phyloP scores from a whole-genome alignment of 1,140 invertebrate species.

The Pseudomyrmex gracilis region DNA sequence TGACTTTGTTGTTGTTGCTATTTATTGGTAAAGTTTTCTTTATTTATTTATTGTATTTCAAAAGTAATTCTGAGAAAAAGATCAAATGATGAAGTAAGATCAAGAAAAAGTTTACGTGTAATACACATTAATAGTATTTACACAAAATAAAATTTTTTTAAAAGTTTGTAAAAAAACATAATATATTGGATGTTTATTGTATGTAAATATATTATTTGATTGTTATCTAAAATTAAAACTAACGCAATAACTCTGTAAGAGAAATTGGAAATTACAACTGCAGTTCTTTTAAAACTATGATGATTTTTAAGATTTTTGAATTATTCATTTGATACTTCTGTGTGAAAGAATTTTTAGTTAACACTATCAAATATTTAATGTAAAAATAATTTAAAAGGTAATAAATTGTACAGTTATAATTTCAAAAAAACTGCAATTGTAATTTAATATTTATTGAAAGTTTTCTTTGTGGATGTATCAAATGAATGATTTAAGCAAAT shows the following conservation, averaged over 20 bases:
- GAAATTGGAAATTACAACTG: no score
- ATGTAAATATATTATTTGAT: no score
- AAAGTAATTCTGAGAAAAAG: neutral
- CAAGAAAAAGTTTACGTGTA: neutral
- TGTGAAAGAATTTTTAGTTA: no score
- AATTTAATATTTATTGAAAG: neutral
- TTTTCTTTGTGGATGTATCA: no score
- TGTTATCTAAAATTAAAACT: neutral
- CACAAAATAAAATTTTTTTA: neutral
- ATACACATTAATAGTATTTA: no score
- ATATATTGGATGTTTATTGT: no score
- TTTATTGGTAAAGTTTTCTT: slow-evolving; percentile 29
- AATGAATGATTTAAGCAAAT: no score
- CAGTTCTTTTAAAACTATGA: neutral
- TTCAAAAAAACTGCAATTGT: neutral
- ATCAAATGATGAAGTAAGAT: neutral
- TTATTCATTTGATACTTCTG: no score
- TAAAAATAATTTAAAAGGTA: no score
- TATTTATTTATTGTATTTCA: neutral
- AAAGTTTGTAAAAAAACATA: no score
- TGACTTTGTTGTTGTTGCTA: neutral
- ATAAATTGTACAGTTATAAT: neutral
- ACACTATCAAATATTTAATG: no score
- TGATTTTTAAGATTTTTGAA: neutral
- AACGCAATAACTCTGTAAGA: neutral